Conservation (phyloP, 2,797 vertebrate genomes). For the Sebastolobus altivelis region DNA sequence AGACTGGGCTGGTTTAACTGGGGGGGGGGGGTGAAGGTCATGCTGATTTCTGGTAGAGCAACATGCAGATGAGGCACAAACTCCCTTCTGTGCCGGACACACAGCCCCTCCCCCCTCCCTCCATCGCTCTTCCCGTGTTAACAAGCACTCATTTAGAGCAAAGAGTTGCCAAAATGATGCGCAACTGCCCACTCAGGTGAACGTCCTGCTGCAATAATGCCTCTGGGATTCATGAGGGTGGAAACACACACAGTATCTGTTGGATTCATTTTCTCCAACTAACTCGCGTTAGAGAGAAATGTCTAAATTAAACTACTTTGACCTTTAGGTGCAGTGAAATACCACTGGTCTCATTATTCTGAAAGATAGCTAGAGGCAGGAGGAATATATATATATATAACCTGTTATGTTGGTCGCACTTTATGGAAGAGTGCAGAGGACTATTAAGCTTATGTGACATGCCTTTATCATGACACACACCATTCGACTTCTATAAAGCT, state of each 20-base stretch:
- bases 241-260: constrained; percentile 51
- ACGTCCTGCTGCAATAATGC: constrained; percentile 26
- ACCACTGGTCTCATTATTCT: constrained; percentile 77
- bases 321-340: constrained; percentile 76
- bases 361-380: constrained; percentile 56
- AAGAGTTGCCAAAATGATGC: constrained; percentile 30
- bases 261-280: constrained; percentile 61
- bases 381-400: constrained; percentile 29
- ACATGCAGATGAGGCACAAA: neutral
- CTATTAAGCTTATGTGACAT: constrained; percentile 49
- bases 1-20: too few relatives aligned
- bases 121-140: constrained; percentile 6
- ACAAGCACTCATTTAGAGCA: constrained; percentile 32
- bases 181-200: constrained; percentile 29
- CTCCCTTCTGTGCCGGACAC: neutral
- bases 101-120: constrained; percentile 16
- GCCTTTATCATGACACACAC: constrained; percentile 67
- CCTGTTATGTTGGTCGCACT: constrained; percentile 36
- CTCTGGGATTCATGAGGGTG: constrained; percentile 30
- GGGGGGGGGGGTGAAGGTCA: constrained; percentile 2
- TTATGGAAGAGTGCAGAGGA: constrained; percentile 34
- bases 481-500: constrained; percentile 21
- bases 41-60: constrained; percentile 12
- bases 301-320: constrained; percentile 75
- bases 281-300: constrained; percentile 50